A percentile compares a stretch with the other conserved stretches of the same genome.
These are phyloP conservation scores for Bolinopsis microptera DNA, from an alignment of 37 sponge, comb jelly and placozoan species.

Conservation along the genomic window DNA sequence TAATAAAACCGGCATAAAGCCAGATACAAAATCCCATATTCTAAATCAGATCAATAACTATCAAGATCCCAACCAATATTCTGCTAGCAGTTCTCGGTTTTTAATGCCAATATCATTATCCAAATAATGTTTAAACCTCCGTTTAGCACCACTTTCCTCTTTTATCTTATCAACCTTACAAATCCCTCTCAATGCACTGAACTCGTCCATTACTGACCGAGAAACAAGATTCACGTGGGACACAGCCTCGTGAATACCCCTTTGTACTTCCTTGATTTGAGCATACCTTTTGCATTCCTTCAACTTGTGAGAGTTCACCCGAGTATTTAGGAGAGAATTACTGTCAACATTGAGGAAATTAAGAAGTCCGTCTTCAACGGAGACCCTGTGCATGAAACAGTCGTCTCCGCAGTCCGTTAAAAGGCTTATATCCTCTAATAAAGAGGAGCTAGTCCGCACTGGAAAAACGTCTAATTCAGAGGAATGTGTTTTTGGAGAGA, in stretches of 20 bases:
- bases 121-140: constrained; percentile 39
- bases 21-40: no score
- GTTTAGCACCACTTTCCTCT: constrained; percentile 32
- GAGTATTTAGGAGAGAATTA: no score
- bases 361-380: not conserved
- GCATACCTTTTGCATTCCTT: not conserved
- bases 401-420: not conserved
- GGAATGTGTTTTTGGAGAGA: not conserved
- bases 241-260: not conserved
- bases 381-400: not conserved
- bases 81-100: not conserved
- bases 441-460: not conserved
- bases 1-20: no score
- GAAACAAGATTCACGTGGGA: not conserved
- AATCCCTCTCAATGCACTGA: constrained; percentile 5
- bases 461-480: not conserved
- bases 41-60: no score
- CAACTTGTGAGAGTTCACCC: constrained; percentile 10
- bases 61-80: constrained; percentile 36
- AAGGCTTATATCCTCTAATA: not conserved
- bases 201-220: constrained; percentile 28
- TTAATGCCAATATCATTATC: not conserved
- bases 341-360: not conserved
- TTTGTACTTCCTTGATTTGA: not conserved
- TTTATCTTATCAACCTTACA: constrained; percentile 12